A percentile compares a stretch with the other conserved stretches of the same genome.
Conservation (phyloP, 1,140 invertebrate genomes). For the Amphibalanus amphitrite region DNA sequence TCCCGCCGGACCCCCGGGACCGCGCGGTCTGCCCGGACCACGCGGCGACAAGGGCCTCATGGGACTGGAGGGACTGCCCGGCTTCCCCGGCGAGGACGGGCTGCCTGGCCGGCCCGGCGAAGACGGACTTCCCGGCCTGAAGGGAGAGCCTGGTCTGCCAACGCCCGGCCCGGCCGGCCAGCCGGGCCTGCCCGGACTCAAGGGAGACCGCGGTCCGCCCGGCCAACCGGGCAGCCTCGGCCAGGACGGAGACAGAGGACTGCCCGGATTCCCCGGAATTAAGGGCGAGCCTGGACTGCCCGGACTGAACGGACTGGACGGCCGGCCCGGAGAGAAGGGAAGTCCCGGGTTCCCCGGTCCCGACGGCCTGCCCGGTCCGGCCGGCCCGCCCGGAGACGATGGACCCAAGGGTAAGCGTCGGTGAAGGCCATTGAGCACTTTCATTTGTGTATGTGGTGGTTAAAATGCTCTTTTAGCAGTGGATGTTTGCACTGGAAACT, state of each 20-base stretch:
- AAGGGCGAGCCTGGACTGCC: slow-evolving; percentile 24
- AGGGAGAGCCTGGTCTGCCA: slow-evolving; percentile 39
- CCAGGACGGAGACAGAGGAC: slow-evolving; percentile 18
- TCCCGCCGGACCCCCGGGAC: slow-evolving; percentile 35
- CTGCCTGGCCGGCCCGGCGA: slow-evolving; percentile 37
- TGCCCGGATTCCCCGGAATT: too few relatives aligned
- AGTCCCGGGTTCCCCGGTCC: slow-evolving; percentile 14
- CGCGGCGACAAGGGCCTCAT: slow-evolving; percentile 39
- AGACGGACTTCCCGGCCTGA: slow-evolving; percentile 38
- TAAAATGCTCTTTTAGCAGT: too few relatives aligned
- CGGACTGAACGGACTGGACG: slow-evolving; percentile 21
- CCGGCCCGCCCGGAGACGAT: slow-evolving; percentile 6
- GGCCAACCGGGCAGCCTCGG: slow-evolving; percentile 26
- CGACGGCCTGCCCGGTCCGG: slow-evolving; percentile 25
- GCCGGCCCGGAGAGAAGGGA: slow-evolving; percentile 18
- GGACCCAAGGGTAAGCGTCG: slow-evolving; percentile 21
- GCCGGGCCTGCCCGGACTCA: slow-evolving; percentile 16
- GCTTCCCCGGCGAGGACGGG: slow-evolving; percentile 31
- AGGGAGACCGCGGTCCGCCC: slow-evolving; percentile 18
- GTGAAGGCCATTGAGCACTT: too few relatives aligned
- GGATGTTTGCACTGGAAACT: too few relatives aligned
- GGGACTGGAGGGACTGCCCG: slow-evolving; percentile 31
- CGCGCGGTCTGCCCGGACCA: slow-evolving; percentile 40
- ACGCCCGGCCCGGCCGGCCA: slow-evolving; percentile 32
- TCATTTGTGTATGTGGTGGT: too few relatives aligned